Evolutionary conservation across 2,888 invertebrate genomes (phyloP).

Genomic region (Thyatira batis): DNA sequence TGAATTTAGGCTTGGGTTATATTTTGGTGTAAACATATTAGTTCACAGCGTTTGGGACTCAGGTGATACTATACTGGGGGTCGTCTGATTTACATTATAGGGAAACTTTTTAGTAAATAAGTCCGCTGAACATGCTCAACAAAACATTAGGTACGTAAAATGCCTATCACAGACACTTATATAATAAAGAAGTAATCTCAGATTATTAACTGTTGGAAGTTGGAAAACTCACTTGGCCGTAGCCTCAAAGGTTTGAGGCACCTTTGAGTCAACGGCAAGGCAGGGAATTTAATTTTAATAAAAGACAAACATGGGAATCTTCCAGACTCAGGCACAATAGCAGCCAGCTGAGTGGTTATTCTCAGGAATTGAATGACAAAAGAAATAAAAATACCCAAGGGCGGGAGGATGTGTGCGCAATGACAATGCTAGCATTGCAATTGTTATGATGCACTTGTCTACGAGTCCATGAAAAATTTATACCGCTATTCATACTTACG

Average conservation of each 20-base stretch:
- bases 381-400: slow-evolving; percentile 42
- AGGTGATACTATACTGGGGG: background rate
- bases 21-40: slow-evolving; percentile 8
- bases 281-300: slow-evolving; percentile 23
- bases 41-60: background rate
- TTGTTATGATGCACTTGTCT: slow-evolving; percentile 15
- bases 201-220: too few species aligned
- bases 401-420: slow-evolving; percentile 28
- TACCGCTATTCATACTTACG: slow-evolving; percentile 9
- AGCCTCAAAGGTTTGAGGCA: background rate
- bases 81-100: background rate
- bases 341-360: slow-evolving; percentile 36
- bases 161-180: too few species aligned
- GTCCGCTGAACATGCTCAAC: background rate
- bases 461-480: slow-evolving; percentile 28
- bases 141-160: background rate
- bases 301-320: slow-evolving; percentile 33
- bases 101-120: background rate
- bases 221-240: background rate
- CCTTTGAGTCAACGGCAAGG: background rate
- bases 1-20: slow-evolving; percentile 20
- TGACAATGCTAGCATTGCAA: slow-evolving; percentile 23
- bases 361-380: slow-evolving; percentile 59
- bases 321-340: slow-evolving; percentile 36
- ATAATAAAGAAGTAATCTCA: too few species aligned